Evolutionary conservation across 2,113 vertebrate species (phyloP), one percentile per base, ranked within the genome.

Genomic region (Nettapus auritus): DNA sequence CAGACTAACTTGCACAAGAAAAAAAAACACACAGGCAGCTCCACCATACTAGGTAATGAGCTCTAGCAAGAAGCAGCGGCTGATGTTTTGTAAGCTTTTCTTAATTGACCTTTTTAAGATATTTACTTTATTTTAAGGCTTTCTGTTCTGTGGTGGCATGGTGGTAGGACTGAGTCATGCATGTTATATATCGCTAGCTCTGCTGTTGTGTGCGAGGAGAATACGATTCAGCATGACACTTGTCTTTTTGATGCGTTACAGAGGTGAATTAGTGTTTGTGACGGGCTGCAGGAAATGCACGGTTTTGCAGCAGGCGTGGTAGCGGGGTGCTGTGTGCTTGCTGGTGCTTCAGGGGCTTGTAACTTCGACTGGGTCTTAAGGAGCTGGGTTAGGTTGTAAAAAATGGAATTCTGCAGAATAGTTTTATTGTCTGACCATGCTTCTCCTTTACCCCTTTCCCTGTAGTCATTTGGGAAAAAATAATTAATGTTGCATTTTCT

Each of bases 71-170:
- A 91, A 97, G 96, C 96, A 42, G 89, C 95, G 93, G 42, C 96
- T 96, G 96, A 88, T 86, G 94, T 94, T 92, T 96, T 95, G 97
- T 97, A 97, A 97, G 97, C 94, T 81, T 96, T 88, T 96, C 73
- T 91, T 89, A 91, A 90, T 96, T 96, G 96, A 96, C 97, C 93
- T 97, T 93, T 93, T 91, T 69, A 60, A 93, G 95, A 76, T 63
- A 88, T 84, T 90, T 83, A 83, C 92, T 86, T 88, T 71, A 73
- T 91, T 87, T 97, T 94, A 60, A 87, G 84, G 94, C 89, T 97
- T 95, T 81, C 82, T 77, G 31, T 73, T 84, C 90, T 11, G 23
- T n/a, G 9, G 71, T 84, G 92, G 90, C 90, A 94, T 69, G 89
- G 7, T 56, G 91, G 66, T 91, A 90, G 89, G 31, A 94, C 93